These are phyloP conservation scores for Brachionus rotundiformis DNA, from an alignment of 1,140 invertebrate species.

Conservation along the genomic window DNA sequence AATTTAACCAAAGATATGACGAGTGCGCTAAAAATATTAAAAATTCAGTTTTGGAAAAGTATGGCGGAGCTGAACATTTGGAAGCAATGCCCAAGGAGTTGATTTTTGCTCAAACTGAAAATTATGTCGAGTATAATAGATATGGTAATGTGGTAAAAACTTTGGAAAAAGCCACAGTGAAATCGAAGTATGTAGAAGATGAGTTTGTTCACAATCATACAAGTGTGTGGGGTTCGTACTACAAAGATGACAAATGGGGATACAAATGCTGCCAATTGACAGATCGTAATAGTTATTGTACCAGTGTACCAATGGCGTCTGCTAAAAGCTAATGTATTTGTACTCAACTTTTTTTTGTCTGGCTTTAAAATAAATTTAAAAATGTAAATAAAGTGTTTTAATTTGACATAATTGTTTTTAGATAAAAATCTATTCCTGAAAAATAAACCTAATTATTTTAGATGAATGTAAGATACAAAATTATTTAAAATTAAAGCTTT, in stretches of 20 bases:
- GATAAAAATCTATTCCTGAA: too few relatives aligned
- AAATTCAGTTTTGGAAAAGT: constrained; percentile 77
- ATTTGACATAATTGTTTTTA: too few relatives aligned
- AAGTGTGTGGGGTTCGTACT: constrained; percentile 91
- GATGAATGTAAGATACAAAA: too few relatives aligned
- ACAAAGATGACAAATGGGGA: constrained; percentile 87
- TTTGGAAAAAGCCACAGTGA: constrained; percentile 79
- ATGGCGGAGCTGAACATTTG: constrained; percentile 88
- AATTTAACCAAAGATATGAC: constrained; percentile 85
- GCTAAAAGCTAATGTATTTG: constrained; percentile 20
- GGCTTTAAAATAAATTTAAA: not conserved
- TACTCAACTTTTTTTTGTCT: too few relatives aligned
- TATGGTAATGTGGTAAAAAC: constrained; percentile 83
- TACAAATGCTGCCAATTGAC: constrained; percentile 80
- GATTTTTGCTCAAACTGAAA: constrained; percentile 67
- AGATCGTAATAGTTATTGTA: constrained; percentile 39
- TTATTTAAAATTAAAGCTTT: too few relatives aligned
- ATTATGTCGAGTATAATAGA: constrained; percentile 92
- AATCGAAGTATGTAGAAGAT: constrained; percentile 93
- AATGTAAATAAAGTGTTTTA: not conserved
- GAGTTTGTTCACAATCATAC: constrained; percentile 87
- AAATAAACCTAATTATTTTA: too few relatives aligned
- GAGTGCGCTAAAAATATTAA: constrained; percentile 77
- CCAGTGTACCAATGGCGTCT: not conserved
- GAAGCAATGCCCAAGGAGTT: constrained; percentile 71